Evolutionary conservation across 2,888 invertebrate species (phyloP).

Genomic region (Ernsta delagoae): DNA sequence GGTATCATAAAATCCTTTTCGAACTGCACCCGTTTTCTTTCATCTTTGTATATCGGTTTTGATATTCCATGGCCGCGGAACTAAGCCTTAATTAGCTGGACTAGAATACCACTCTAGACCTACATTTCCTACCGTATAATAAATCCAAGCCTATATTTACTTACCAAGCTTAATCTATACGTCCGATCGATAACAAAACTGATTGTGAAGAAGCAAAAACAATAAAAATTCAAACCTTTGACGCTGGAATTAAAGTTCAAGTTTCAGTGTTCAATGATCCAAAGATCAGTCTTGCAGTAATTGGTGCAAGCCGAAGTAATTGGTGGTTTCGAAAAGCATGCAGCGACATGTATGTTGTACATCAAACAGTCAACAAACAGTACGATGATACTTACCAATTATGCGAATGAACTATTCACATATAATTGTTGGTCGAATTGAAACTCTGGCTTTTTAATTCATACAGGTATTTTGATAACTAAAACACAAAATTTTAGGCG

Average conservation of each 20-base stretch:
- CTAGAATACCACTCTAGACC: slow-evolving; percentile 8
- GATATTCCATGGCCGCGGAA: background rate
- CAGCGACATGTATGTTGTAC: slow-evolving; percentile 26
- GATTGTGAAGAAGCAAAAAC: background rate
- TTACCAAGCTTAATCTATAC: slow-evolving; percentile 40
- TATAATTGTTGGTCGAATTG: slow-evolving; percentile 46
- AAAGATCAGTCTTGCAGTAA: slow-evolving; percentile 18
- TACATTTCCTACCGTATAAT: slow-evolving; percentile 33
- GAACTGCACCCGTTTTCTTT: background rate
- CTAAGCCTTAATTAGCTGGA: background rate
- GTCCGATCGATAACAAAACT: slow-evolving; percentile 16
- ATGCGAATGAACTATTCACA: slow-evolving; percentile 4
- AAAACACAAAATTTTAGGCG: too few relatives aligned
- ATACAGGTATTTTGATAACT: background rate
- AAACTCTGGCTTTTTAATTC: slow-evolving; percentile 23
- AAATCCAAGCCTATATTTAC: slow-evolving; percentile 38
- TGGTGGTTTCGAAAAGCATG: slow-evolving; percentile 26
- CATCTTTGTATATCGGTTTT: background rate
- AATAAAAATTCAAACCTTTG: background rate
- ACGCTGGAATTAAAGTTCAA: background rate
- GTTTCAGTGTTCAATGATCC: background rate
- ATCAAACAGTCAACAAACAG: slow-evolving; percentile 38
- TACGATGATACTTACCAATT: slow-evolving; percentile 44
- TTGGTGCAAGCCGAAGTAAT: slow-evolving; percentile 26
- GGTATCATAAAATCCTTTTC: too few relatives aligned